These are phyloP conservation scores for Virgularia gustaviana DNA, from an alignment of 92 coral and sea anemone species.

Conservation along the genomic window DNA sequence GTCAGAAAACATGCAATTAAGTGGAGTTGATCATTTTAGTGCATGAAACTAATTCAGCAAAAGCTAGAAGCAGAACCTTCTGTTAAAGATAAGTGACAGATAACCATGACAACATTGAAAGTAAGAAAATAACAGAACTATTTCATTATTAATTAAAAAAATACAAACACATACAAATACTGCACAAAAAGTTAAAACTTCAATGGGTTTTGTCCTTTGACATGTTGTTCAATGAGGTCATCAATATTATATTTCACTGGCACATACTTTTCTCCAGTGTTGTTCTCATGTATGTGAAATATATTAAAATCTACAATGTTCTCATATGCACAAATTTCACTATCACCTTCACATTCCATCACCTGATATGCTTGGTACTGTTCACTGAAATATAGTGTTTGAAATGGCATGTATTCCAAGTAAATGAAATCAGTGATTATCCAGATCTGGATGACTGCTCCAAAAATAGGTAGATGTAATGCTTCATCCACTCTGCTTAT, in stretches of 20 bases:
- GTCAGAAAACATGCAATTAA: too few relatives aligned
- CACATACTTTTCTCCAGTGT: conserved; percentile 4
- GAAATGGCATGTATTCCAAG: conserved; percentile 47
- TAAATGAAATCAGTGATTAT: conserved; percentile 41
- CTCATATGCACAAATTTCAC: conserved; percentile 19
- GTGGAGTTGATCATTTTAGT: too few relatives aligned
- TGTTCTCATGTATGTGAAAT: conserved; percentile 14
- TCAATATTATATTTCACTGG: conserved; percentile 26
- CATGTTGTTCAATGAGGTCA: conserved; percentile 25
- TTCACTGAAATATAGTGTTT: conserved; percentile 52
- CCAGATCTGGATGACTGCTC: conserved; percentile 48
- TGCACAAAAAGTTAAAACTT: background rate
- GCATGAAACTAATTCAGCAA: too few relatives aligned
- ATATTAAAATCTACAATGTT: conserved; percentile 16
- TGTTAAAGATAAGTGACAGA: too few relatives aligned
- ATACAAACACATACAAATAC: too few relatives aligned
- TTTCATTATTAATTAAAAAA: too few relatives aligned
- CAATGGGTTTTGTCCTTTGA: conserved; percentile 27
- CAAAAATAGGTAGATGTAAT: conserved; percentile 54
- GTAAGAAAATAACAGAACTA: too few relatives aligned
- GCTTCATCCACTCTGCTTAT: conserved; percentile 39
- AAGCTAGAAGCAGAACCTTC: too few relatives aligned
- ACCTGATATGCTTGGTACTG: conserved; percentile 52
- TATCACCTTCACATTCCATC: conserved; percentile 42
- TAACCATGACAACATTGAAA: too few relatives aligned